Base-by-base conservation (phyloP, 2,113 vertebrate genomes). In the Syngnathus floridae region DNA sequence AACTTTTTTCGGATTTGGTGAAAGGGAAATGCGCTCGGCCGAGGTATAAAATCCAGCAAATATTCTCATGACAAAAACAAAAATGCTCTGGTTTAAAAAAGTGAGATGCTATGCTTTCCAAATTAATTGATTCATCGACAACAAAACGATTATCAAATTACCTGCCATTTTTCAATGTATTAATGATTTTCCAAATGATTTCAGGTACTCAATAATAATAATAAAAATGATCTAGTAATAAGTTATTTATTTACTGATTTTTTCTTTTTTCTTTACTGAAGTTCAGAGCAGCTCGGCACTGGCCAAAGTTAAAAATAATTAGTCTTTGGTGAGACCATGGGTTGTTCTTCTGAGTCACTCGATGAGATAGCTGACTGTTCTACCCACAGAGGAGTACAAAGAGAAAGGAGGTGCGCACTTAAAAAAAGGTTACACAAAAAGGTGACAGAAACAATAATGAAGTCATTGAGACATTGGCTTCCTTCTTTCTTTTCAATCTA, bases 281-380 rank as follows among this genome's bases (percentile, higher is more conserved):
- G 90, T 91, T 88, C 90, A 89, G 80, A 78, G 82, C 90, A 89
- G 87, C 90, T 86, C 81, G 86, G 86, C 88, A 85, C 82, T 90
- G 89, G 88, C 84, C 85, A 62, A 77, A 82, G 89, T 90, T 92
- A 92, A 92, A 92, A 92, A 92, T 92, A 92, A 89, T 90, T 90
- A 89, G 86, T 86, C 86, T 90, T 87, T 80, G 84, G 92, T 91
- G 90, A 91, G 91, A 91, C 89, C 86, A 78, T 81, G 86, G 88
- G 88, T 90, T 90, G 88, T 91, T 91, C 90, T 92, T 89, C 88
- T 87, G 88, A 92, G 90, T 92, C 90, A 91, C 91, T 92, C 91
- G 88, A 84, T 88, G 87, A 88, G 89, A 91, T 91, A 87, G 86
- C 88, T 80, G 88, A 84, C 87, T 89, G 82, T 79, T 88, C 88